Evolutionary conservation across 2,113 vertebrate genomes (phyloP).

Genomic region (Oceanites oceanicus): DNA sequence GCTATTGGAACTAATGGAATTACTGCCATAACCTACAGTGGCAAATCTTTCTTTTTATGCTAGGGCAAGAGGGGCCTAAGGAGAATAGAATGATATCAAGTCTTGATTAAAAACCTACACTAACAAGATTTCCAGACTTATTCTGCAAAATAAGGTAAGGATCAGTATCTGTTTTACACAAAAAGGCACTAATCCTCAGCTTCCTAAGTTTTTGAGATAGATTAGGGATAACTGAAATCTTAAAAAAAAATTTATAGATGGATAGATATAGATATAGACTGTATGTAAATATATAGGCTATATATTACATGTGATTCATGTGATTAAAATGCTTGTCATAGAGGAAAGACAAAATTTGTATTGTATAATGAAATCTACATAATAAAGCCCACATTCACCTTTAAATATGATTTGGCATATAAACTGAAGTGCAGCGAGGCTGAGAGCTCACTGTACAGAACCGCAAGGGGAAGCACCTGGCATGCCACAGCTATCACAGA

Average conservation of each 20-base stretch:
- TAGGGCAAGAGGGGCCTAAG: neutral
- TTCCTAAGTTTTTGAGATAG: neutral
- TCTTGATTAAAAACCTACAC: neutral
- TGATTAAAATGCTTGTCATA: neutral
- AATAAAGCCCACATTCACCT: neutral
- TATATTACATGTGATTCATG: neutral
- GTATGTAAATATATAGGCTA: neutral
- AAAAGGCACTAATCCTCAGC: neutral
- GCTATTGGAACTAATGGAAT: neutral
- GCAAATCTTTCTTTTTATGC: neutral
- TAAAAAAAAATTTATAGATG: neutral
- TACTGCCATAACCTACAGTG: neutral
- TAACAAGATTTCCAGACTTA: neutral
- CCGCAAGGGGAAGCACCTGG: neutral
- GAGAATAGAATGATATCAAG: neutral
- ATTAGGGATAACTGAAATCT: neutral
- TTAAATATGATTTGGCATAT: neutral
- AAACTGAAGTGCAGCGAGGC: neutral
- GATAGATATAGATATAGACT: neutral
- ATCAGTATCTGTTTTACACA: neutral
- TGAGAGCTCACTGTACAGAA: neutral
- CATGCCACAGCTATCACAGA: neutral
- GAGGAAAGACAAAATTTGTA: neutral
- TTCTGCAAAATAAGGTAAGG: neutral
- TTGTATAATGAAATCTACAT: fast-evolving